Conservation (phyloP, 1,140 invertebrate genomes). For the Archegozetes longisetosus region DNA sequence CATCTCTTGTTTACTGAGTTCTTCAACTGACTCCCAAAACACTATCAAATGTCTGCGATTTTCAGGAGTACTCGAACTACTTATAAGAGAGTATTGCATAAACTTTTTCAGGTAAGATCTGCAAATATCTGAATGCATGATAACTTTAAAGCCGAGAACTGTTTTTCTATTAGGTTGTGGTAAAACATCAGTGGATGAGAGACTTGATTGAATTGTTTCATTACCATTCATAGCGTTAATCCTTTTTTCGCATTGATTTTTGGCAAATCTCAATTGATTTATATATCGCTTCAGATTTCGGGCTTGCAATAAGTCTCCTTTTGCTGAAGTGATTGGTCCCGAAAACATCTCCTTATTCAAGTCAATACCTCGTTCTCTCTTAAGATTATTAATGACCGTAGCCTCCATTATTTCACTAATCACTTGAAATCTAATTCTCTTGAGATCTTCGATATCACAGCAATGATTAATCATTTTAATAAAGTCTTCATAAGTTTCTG, state of each 20-base stretch:
- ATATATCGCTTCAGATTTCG: constrained; percentile 37
- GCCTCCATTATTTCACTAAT: constrained; percentile 84
- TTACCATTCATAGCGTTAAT: constrained; percentile 52
- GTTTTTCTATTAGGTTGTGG: constrained; percentile 17
- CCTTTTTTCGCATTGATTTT: constrained; percentile 60
- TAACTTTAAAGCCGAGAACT: constrained; percentile 32
- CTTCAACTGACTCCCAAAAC: constrained; percentile 75
- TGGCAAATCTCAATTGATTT: constrained; percentile 54
- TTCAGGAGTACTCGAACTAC: constrained; percentile 31
- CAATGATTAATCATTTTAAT: constrained; percentile 64
- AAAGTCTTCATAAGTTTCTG: constrained; percentile 75
- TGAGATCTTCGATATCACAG: constrained; percentile 60
- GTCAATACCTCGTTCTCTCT: constrained; percentile 61
- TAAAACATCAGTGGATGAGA: not conserved
- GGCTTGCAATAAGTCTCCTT: constrained; percentile 35
- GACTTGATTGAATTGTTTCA: not conserved
- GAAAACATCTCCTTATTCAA: constrained; percentile 21
- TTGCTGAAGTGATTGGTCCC: constrained; percentile 27
- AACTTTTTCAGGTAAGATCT: constrained; percentile 54
- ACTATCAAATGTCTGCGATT: constrained; percentile 26
- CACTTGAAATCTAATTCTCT: constrained; percentile 68
- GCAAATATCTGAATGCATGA: constrained; percentile 31
- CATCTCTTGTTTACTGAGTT: constrained; percentile 39
- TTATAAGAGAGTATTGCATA: constrained; percentile 59
- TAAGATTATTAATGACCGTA: constrained; percentile 71